Conservation (phyloP, 1,140 invertebrate species). For the Megalonaias nervosa region DNA sequence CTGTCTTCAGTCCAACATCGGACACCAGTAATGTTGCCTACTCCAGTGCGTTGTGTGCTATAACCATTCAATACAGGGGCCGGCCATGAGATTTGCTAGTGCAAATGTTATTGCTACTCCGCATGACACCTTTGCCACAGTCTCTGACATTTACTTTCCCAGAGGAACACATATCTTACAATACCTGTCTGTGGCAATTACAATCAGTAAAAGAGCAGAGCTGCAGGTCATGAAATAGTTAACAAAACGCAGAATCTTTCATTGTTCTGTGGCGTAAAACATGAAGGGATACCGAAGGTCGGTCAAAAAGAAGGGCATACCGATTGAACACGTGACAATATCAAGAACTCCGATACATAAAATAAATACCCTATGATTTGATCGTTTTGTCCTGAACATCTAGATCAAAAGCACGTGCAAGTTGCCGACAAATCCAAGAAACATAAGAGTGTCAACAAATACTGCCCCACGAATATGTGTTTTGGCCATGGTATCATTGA, state of each 20-base stretch:
- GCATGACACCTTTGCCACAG: no score
- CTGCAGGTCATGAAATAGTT: constrained; percentile 37
- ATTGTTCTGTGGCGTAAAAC: constrained; percentile 35
- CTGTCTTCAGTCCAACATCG: no score
- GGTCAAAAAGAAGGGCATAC: constrained; percentile 48
- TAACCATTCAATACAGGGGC: no score
- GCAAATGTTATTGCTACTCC: no score
- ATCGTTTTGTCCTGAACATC: constrained; percentile 35
- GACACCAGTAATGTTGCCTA: no score
- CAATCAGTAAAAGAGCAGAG: constrained; percentile 35
- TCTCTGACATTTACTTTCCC: no score
- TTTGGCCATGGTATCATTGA: constrained; percentile 19
- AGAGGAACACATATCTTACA: no score
- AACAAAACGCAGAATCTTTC: constrained; percentile 38
- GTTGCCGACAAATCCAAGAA: constrained; percentile 20
- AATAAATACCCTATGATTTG: constrained; percentile 47
- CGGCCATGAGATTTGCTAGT: no score
- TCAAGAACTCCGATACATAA: constrained; percentile 22
- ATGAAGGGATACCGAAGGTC: constrained; percentile 44
- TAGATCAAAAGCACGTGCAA: constrained; percentile 48
- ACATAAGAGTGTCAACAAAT: constrained; percentile 17
- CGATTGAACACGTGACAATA: constrained; percentile 35
- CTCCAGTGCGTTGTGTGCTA: no score
- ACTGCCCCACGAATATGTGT: constrained; percentile 25
- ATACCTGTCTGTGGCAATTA: constrained; percentile 31